A percentile compares a stretch with the other conserved stretches of the same genome.
Evolutionary conservation across 2,113 vertebrate genomes (phyloP).

Genomic region (Lepus timidus): DNA sequence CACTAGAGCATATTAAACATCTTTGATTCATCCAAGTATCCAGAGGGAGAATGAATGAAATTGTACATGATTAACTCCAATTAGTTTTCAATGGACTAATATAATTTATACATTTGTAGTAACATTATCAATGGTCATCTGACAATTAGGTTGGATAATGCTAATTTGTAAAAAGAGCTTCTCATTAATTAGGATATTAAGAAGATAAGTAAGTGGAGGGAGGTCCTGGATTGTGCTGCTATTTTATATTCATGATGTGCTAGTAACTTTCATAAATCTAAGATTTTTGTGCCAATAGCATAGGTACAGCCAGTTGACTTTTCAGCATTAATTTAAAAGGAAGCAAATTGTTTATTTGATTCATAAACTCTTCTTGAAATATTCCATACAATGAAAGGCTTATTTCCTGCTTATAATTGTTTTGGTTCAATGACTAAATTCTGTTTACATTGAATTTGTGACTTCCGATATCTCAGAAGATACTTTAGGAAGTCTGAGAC

Average conservation of each 20-base stretch:
- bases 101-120: not conserved
- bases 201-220: not conserved
- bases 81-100: not conserved
- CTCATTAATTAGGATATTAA: not conserved
- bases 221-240: not conserved
- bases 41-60: not conserved
- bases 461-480: not conserved
- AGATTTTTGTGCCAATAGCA: not conserved
- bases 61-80: not conserved
- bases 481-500: constrained; percentile 6
- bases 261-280: constrained; percentile 4
- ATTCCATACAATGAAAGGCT: not conserved
- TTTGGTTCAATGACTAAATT: constrained; percentile 58
- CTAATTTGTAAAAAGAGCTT: not conserved
- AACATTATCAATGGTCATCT: not conserved
- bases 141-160: not conserved
- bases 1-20: not conserved
- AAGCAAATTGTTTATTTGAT: not conserved
- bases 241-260: not conserved
- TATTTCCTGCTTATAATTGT: constrained; percentile 21
- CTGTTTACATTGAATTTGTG: constrained; percentile 42
- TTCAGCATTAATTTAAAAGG: constrained; percentile 52
- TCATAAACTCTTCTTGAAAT: constrained; percentile 30
- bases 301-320: not conserved
- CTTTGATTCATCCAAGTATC: not conserved